Evolutionary conservation across 2,113 vertebrate species (phyloP), one percentile per base, ranked within the genome.

Genomic region (Ciconia boyciana): DNA sequence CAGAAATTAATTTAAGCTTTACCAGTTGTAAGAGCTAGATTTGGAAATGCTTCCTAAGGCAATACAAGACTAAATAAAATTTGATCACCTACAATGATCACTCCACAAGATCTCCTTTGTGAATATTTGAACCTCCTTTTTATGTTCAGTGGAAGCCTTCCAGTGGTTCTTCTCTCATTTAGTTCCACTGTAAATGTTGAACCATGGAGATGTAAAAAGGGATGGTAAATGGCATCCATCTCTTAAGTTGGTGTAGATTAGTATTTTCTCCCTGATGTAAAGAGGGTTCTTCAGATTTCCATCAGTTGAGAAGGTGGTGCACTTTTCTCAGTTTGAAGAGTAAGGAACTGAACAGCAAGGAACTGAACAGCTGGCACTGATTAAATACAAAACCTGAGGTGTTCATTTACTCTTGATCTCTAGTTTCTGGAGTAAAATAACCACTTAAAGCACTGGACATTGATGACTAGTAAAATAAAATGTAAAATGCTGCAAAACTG

Each of bases 401-500:
- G 11, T 77, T 84, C 4, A 22, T 66, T 71, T 60, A 32, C 22
- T 57, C 17, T 69, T 69, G 25, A 57, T n/a, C 8, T 41, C 13
- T 69, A 51, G 10, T 46, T 49, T 85, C n/a, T 70, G 29, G 14
- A 65, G 28, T 39, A 74, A 83, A 78, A 85, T 34, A 65, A 65
- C 11, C 7, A 48, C 25, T 78, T 34, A 86, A 77, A 87, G 13
- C 5, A 66, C 7, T 66, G 16, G 26, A 24, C 15, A 22, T 20
- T 0, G 0, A 46, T 22, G 41, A 36, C 22, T 24, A 52, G 13
- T 43, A 75, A 44, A 93, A 83, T 55, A 79, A 78, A 88, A 70
- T 16, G 4, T 41, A 64, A 69, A 86, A 60, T 39, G 2, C 8
- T 34, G 7, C 3, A 83, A 75, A 64, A 21, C 1, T 0, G 0